phyloP scores from a whole-genome alignment of 1,140 invertebrate species.

The Achroia grisella region DNA sequence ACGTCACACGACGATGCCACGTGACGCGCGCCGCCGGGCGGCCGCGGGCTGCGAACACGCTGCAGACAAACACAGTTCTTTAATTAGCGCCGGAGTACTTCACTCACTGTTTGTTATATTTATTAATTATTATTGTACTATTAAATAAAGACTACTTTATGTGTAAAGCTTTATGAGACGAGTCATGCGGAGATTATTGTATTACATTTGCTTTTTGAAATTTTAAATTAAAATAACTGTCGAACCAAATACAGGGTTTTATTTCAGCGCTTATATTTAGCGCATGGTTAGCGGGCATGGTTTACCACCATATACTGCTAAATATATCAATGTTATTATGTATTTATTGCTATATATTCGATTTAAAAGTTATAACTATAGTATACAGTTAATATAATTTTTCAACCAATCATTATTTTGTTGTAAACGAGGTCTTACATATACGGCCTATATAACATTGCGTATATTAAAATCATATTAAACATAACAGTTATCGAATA shows the following conservation, averaged over 20 bases:
- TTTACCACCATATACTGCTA: too few relatives aligned
- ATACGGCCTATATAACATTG: too few relatives aligned
- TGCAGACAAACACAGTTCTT: conserved; percentile 2
- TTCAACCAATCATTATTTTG: too few relatives aligned
- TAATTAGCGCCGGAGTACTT: conserved; percentile 26
- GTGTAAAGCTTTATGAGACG: conserved; percentile 71
- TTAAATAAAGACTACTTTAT: conserved; percentile 57
- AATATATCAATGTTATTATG: too few relatives aligned
- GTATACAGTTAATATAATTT: too few relatives aligned
- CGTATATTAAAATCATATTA: too few relatives aligned
- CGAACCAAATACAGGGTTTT: conserved; percentile 22
- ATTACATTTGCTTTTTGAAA: conserved; percentile 64
- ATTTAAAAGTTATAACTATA: too few relatives aligned
- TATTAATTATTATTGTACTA: conserved; percentile 51
- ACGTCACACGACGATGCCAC: not conserved
- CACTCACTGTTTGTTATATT: conserved; percentile 62
- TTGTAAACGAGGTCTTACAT: too few relatives aligned
- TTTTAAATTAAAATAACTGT: conserved; percentile 72
- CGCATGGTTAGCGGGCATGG: too few relatives aligned
- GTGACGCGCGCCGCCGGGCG: not conserved
- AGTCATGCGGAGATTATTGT: conserved; percentile 69
- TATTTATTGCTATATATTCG: too few relatives aligned
- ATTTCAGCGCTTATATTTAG: too few relatives aligned
- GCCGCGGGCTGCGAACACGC: not conserved
- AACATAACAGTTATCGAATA: too few relatives aligned